Percentiles rank a stretch among this genome's conserved stretches.
Conservation (phyloP, 2,888 invertebrate genomes). For the Spisula subtruncata region DNA sequence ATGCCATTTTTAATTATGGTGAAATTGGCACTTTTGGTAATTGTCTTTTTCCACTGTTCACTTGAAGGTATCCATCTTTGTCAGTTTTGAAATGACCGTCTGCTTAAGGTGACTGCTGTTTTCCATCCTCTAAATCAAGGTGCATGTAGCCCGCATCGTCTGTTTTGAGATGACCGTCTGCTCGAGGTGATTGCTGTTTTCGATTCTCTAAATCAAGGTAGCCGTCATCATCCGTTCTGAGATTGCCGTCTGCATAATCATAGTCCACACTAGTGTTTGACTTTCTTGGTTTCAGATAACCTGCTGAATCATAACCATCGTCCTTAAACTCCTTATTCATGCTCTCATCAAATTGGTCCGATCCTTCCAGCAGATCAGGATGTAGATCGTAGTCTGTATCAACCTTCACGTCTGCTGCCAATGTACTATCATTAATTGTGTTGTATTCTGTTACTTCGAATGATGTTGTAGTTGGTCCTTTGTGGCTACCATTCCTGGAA, state of each 20-base stretch:
- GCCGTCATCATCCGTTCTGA: too few species aligned
- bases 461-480: not conserved
- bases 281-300: not conserved
- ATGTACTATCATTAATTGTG: not conserved
- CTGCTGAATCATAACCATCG: not conserved
- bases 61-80: not conserved
- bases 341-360: not conserved
- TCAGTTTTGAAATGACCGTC: not conserved
- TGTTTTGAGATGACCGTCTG: too few species aligned
- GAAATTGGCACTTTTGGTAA: not conserved
- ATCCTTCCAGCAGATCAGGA: not conserved
- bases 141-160: not conserved
- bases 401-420: not conserved
- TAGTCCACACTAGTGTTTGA: not conserved
- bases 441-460: not conserved
- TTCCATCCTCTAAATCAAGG: not conserved
- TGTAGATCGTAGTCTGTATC: not conserved
- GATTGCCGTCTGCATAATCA: not conserved
- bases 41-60: not conserved
- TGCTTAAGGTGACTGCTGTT: too few species aligned
- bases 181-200: too few species aligned
- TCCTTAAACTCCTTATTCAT: too few species aligned
- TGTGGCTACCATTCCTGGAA: not conserved
- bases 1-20: too few species aligned
- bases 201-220: too few species aligned